phyloP scores from a whole-genome alignment of 1,140 invertebrate genomes.

The Elysia chlorotica region DNA sequence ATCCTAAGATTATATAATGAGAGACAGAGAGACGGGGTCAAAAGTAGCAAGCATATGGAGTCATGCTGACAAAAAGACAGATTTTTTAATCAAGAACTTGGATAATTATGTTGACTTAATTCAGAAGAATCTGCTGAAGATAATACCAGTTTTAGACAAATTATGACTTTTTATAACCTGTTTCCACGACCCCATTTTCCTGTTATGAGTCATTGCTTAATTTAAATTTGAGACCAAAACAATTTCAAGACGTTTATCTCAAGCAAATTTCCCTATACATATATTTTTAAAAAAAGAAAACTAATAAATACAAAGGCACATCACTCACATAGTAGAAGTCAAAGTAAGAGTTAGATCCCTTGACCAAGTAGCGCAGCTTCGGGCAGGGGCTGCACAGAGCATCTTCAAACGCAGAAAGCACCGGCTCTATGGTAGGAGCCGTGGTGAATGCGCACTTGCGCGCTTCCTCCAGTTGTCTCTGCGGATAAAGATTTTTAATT shows the following conservation, averaged over 20 bases:
- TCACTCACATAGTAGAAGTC: constrained; percentile 40
- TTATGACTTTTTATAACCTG: too few relatives aligned
- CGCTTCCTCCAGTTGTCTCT: constrained; percentile 18
- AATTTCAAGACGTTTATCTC: not conserved
- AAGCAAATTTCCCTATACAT: not conserved
- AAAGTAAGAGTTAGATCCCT: constrained; percentile 35
- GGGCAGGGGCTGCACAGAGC: constrained; percentile 36
- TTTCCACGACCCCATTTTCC: too few relatives aligned
- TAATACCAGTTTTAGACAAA: too few relatives aligned
- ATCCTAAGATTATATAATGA: too few relatives aligned
- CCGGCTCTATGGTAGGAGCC: constrained; percentile 32
- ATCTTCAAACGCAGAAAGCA: constrained; percentile 38
- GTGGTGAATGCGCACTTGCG: constrained; percentile 23
- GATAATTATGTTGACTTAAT: too few relatives aligned
- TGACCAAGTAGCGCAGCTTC: constrained; percentile 37
- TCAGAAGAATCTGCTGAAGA: too few relatives aligned
- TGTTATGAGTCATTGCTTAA: too few relatives aligned
- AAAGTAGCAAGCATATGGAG: too few relatives aligned
- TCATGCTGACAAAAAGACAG: too few relatives aligned
- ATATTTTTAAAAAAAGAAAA: not conserved
- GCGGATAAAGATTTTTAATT: too few relatives aligned
- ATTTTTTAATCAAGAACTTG: too few relatives aligned
- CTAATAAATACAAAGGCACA: not conserved
- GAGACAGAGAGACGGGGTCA: too few relatives aligned
- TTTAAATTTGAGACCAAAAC: not conserved